Percentiles rank a stretch among this genome's conserved stretches.
Evolutionary conservation across 2,113 vertebrate species (phyloP).

Genomic region (Pseudopodoces humilis): DNA sequence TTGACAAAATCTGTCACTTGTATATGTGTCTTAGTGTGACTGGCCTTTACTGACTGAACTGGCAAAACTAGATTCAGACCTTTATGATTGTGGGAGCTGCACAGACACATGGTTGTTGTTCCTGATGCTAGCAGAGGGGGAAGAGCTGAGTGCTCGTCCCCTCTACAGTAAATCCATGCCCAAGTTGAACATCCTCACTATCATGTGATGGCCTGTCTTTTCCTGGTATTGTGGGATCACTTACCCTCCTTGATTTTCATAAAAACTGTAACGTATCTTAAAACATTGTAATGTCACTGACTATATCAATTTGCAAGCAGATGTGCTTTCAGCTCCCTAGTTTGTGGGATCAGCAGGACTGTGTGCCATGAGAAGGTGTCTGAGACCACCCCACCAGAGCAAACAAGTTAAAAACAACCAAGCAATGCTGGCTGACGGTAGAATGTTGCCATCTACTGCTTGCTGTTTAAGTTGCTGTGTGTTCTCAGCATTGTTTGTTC

Average conservation of each 20-base stretch:
- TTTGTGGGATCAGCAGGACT: background rate
- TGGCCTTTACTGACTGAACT: background rate
- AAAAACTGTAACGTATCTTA: background rate
- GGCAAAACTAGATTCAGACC: background rate
- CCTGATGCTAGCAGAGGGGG: background rate
- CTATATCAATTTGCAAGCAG: background rate
- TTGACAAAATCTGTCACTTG: background rate
- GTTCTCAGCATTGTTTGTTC: background rate
- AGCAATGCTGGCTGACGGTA: background rate
- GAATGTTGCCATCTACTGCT: background rate
- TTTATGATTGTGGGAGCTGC: background rate
- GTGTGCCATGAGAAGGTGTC: background rate
- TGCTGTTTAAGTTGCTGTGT: background rate
- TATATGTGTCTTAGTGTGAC: background rate
- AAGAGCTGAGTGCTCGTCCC: background rate
- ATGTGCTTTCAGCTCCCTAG: background rate
- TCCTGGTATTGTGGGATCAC: background rate
- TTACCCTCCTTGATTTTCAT: background rate
- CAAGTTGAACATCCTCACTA: background rate
- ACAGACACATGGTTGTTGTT: background rate
- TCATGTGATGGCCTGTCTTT: background rate
- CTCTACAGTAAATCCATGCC: background rate
- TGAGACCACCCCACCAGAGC: background rate
- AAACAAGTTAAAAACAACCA: background rate
- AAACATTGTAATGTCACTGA: background rate